phyloP scores from a whole-genome alignment of 2,888 invertebrate genomes.

The Drosophila sordidula region DNA sequence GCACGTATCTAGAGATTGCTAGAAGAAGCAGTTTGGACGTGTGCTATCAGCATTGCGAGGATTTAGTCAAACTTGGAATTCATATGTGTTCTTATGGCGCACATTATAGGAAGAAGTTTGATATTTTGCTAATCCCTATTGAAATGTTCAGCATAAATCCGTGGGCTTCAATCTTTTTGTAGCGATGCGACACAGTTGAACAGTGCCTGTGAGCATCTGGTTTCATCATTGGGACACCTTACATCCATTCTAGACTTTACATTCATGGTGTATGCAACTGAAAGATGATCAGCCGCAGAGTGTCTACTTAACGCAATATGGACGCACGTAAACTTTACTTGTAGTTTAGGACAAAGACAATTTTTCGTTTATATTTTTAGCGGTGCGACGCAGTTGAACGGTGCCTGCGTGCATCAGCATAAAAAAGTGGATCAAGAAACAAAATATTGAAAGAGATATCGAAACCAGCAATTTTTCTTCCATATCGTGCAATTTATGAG shows the following conservation, averaged over 20 bases:
- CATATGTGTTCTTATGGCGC: constrained; percentile 13
- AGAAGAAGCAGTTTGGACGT: constrained; percentile 15
- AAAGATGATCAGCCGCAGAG: constrained; percentile 19
- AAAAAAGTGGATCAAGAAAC: constrained; percentile 23
- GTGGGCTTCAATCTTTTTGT: constrained; percentile 61
- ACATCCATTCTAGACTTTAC: constrained; percentile 6
- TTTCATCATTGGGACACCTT: constrained; percentile 24
- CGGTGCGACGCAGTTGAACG: constrained; percentile 60
- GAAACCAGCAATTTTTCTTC: constrained; percentile 16
- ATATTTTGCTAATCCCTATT: constrained; percentile 43
- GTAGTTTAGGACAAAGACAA: constrained; percentile 53
- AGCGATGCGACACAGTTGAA: constrained; percentile 75
- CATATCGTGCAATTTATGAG: constrained; percentile 28
- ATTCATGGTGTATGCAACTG: constrained; percentile 3
- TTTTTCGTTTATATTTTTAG: constrained; percentile 63
- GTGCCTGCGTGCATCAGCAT: constrained; percentile 57
- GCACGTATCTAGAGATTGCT: constrained; percentile 51
- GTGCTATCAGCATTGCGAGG: constrained; percentile 9
- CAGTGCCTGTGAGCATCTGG: constrained; percentile 72
- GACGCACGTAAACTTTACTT: constrained; percentile 36
- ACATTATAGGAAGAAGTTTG: constrained; percentile 54
- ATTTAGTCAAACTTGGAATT: constrained; percentile 27
- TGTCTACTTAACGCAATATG: neutral
- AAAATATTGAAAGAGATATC: constrained; percentile 13
- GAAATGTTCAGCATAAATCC: constrained; percentile 42